A percentile compares a stretch with the other conserved stretches of the same genome.
Conservation (phyloP, 2,797 vertebrate species). For the Ctenopoma multispine region DNA sequence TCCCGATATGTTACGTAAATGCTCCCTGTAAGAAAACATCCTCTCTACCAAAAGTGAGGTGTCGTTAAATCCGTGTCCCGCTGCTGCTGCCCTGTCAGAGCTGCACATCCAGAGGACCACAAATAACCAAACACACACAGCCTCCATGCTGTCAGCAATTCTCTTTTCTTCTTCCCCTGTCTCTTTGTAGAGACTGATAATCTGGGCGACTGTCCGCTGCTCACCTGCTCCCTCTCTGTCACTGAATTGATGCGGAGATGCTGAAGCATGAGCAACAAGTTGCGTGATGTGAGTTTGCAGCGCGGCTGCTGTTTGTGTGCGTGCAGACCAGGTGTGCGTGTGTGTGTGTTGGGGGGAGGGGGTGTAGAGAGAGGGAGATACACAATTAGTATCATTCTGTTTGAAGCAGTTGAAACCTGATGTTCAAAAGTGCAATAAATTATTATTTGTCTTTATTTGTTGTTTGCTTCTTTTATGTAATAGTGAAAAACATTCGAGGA, state of each 20-base stretch:
- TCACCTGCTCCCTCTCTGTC: background rate
- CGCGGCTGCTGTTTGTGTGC: background rate
- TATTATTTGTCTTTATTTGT: too few relatives aligned
- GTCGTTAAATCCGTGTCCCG: constrained; percentile 46
- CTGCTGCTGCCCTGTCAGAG: background rate
- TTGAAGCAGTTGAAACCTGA: too few relatives aligned
- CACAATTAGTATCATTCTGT: too few relatives aligned
- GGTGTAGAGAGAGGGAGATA: too few relatives aligned
- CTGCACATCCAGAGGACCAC: constrained; percentile 31
- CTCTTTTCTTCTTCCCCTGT: too few relatives aligned
- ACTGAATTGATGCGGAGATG: background rate
- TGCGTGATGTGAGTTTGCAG: constrained; percentile 17
- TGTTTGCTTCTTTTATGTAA: too few relatives aligned
- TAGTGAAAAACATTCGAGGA: too few relatives aligned
- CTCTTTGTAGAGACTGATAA: background rate
- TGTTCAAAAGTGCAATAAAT: too few relatives aligned
- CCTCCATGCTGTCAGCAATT: constrained; percentile 27
- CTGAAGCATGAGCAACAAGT: constrained; percentile 55
- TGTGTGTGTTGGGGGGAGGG: too few relatives aligned
- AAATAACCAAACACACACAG: constrained; percentile 17
- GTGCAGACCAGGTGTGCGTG: background rate
- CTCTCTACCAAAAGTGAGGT: constrained; percentile 44
- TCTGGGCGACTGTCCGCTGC: background rate
- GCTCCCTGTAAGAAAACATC: constrained; percentile 14
- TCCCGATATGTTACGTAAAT: constrained; percentile 42